Percentiles rank a stretch among this genome's conserved stretches.
These are phyloP conservation scores for Limnephilus auricula DNA, from an alignment of 2,888 invertebrate species.

Conservation along the genomic window DNA sequence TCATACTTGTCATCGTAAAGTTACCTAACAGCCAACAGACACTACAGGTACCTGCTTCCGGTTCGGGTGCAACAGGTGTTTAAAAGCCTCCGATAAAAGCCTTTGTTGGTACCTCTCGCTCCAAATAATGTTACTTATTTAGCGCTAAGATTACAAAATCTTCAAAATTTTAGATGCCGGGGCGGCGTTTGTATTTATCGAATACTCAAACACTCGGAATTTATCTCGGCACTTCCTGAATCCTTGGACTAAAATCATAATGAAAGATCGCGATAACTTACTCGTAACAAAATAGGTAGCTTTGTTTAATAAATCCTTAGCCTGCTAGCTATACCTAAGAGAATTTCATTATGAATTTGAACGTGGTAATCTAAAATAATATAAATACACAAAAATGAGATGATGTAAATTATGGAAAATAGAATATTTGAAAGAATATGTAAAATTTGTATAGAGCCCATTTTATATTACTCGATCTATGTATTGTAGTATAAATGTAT, in stretches of 20 bases:
- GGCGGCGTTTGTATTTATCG: neutral
- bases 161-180: neutral
- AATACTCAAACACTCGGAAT: neutral
- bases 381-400: too few relatives aligned
- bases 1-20: slow-evolving; percentile 30
- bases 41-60: slow-evolving; percentile 13
- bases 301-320: neutral
- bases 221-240: neutral
- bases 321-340: neutral
- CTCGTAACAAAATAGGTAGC: neutral
- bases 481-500: too few relatives aligned
- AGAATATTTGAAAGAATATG: too few relatives aligned
- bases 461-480: too few relatives aligned
- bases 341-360: neutral
- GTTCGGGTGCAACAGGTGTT: slow-evolving; percentile 45
- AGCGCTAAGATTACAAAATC: neutral
- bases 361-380: neutral
- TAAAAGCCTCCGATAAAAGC: slow-evolving; percentile 32
- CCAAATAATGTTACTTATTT: slow-evolving; percentile 18
- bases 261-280: neutral
- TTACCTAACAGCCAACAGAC: neutral
- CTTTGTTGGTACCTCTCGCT: slow-evolving; percentile 25
- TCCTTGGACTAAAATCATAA: neutral
- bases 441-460: too few relatives aligned
- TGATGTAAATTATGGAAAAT: too few relatives aligned